Percentiles rank a stretch among this genome's conserved stretches.
phyloP scores from a whole-genome alignment of 2,888 invertebrate genomes.

The Encarsia formosa region DNA sequence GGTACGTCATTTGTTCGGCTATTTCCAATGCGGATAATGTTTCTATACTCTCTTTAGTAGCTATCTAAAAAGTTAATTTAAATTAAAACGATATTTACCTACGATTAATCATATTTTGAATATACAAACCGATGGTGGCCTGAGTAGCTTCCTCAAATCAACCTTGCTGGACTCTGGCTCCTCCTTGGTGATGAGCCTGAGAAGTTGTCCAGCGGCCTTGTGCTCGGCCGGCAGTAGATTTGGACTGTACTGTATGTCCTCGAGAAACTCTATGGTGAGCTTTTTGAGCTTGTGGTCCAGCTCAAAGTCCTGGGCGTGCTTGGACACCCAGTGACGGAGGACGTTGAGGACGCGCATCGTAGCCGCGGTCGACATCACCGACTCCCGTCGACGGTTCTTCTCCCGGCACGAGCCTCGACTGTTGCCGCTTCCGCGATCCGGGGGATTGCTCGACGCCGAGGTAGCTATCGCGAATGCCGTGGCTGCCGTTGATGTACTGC shows the following conservation, averaged over 20 bases:
- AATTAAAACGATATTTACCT: too few relatives aligned
- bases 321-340: constrained; percentile 86
- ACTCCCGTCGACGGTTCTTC: constrained; percentile 62
- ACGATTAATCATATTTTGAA: background rate
- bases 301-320: constrained; percentile 87
- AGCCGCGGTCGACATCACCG: constrained; percentile 86
- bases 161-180: constrained; percentile 63
- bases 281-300: constrained; percentile 68
- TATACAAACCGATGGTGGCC: constrained; percentile 62
- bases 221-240: constrained; percentile 83
- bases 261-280: constrained; percentile 79
- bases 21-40: constrained; percentile 84
- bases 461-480: constrained; percentile 89
- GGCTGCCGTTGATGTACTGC: constrained; percentile 81
- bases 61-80: constrained; percentile 61
- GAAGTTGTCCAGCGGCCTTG: constrained; percentile 79
- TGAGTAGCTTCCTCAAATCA: constrained; percentile 67
- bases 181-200: constrained; percentile 73
- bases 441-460: constrained; percentile 79
- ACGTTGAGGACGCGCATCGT: constrained; percentile 91
- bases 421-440: constrained; percentile 52
- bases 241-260: constrained; percentile 80
- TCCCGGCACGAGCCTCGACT: constrained; percentile 48
- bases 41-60: constrained; percentile 79
- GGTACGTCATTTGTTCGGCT: constrained; percentile 87